These are phyloP conservation scores for Habrosyne pyritoides DNA, from an alignment of 2,888 invertebrate genomes.

Conservation along the genomic window DNA sequence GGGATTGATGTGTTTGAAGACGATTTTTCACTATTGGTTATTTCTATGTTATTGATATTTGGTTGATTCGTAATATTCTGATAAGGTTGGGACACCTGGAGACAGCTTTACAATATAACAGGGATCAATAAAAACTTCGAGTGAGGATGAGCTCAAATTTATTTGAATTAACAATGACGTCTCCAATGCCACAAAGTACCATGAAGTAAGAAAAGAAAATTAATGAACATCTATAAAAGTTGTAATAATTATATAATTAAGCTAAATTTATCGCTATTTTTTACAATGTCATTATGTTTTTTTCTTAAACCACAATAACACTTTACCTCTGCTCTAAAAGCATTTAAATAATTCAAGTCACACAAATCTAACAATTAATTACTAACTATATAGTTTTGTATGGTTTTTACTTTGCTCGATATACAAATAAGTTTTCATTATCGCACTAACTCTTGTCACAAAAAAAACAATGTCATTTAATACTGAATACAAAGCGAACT, in stretches of 20 bases:
- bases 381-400: conserved; percentile 81
- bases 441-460: conserved; percentile 61
- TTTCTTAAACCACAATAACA: conserved; percentile 82
- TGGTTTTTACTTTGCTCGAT: conserved; percentile 81
- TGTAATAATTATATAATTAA: conserved; percentile 82
- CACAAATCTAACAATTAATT: conserved; percentile 84
- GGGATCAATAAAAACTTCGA: conserved; percentile 58
- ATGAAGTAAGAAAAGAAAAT: conserved; percentile 82
- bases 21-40: background rate
- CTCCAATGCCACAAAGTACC: conserved; percentile 83
- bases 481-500: conserved; percentile 79
- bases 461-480: conserved; percentile 73
- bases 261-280: conserved; percentile 82
- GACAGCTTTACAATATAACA: conserved; percentile 24
- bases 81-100: conserved; percentile 28
- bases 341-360: conserved; percentile 82
- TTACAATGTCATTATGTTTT: conserved; percentile 83
- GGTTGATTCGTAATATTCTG: background rate
- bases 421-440: conserved; percentile 77
- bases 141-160: conserved; percentile 82
- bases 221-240: conserved; percentile 84
- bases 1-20: conserved; percentile 1
- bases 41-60: background rate
- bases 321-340: conserved; percentile 81
- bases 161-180: conserved; percentile 83